A percentile compares a stretch with the other conserved stretches of the same genome.
Conservation (phyloP, 2,113 vertebrate genomes). For the Platycercus adscitus region DNA sequence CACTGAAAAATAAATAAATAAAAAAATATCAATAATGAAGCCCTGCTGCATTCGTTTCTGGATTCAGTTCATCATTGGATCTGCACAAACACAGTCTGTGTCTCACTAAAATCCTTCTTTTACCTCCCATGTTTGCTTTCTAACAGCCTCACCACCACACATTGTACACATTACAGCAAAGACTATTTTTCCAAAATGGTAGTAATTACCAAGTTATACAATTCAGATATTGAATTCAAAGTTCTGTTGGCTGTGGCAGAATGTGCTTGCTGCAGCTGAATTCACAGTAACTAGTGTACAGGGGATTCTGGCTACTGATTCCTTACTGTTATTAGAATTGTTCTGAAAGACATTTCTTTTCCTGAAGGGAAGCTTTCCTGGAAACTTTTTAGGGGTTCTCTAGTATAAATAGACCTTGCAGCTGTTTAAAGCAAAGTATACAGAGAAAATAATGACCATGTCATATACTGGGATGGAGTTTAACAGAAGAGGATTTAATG, state of each 20-base stretch:
- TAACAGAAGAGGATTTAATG: not conserved
- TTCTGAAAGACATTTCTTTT: slow-evolving; percentile 56
- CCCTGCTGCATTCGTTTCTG: not conserved
- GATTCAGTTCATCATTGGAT: not conserved
- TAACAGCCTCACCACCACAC: not conserved
- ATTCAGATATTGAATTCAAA: not conserved
- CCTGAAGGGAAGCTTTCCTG: slow-evolving; percentile 55
- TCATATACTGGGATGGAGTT: not conserved
- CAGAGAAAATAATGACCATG: not conserved
- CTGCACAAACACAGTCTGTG: not conserved
- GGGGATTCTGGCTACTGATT: not conserved
- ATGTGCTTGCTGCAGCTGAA: not conserved
- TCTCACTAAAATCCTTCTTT: not conserved
- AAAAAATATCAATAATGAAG: not conserved
- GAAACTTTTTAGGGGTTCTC: slow-evolving; percentile 50
- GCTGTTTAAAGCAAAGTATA: slow-evolving; percentile 64
- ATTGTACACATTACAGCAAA: not conserved
- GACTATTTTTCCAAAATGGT: not conserved
- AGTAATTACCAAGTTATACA: not conserved
- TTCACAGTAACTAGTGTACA: not conserved
- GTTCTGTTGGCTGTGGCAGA: not conserved
- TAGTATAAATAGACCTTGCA: slow-evolving; percentile 60
- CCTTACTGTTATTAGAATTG: slow-evolving; percentile 10
- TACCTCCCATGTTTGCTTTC: not conserved
- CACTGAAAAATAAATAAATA: not conserved